These are phyloP conservation scores for Beris chalybata DNA, from an alignment of 2,888 invertebrate genomes.

Conservation along the genomic window DNA sequence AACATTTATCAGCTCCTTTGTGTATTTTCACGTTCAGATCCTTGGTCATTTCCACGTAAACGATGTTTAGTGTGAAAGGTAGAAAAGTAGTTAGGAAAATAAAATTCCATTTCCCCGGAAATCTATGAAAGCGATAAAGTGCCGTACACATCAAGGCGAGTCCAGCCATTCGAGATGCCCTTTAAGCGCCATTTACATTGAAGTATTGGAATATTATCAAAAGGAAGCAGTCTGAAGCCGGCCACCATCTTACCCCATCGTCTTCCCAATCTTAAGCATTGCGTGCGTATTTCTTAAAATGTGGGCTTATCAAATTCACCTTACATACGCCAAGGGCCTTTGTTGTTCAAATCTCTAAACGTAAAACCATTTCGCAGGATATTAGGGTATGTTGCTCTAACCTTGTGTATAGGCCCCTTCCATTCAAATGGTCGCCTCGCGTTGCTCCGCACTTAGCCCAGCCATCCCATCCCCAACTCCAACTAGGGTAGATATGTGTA, in stretches of 20 bases:
- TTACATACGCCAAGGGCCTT: neutral
- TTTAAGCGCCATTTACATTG: constrained; percentile 29
- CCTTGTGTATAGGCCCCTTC: neutral
- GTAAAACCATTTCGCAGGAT: constrained; percentile 13
- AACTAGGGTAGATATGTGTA: neutral
- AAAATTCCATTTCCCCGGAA: constrained; percentile 12
- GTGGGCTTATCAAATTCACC: constrained; percentile 21
- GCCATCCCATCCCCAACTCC: too few relatives aligned
- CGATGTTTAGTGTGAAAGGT: constrained; percentile 7
- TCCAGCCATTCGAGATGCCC: constrained; percentile 11
- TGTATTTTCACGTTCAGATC: too few relatives aligned
- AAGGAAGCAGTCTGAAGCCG: neutral
- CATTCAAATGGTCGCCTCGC: neutral
- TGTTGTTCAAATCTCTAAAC: constrained; percentile 23
- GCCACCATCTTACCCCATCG: neutral
- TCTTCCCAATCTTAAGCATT: neutral
- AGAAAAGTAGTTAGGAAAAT: neutral
- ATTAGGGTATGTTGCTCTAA: neutral
- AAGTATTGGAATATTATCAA: constrained; percentile 29
- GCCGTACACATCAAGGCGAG: constrained; percentile 2
- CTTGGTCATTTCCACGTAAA: constrained; percentile 19
- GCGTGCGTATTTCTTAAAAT: neutral
- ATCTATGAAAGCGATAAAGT: constrained; percentile 27
- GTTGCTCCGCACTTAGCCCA: too few relatives aligned
- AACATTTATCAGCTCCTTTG: too few relatives aligned